Evolutionary conservation across 2,888 invertebrate species (phyloP), one percentile per base, ranked within the genome.

Genomic region (Ormyrus rosae): DNA sequence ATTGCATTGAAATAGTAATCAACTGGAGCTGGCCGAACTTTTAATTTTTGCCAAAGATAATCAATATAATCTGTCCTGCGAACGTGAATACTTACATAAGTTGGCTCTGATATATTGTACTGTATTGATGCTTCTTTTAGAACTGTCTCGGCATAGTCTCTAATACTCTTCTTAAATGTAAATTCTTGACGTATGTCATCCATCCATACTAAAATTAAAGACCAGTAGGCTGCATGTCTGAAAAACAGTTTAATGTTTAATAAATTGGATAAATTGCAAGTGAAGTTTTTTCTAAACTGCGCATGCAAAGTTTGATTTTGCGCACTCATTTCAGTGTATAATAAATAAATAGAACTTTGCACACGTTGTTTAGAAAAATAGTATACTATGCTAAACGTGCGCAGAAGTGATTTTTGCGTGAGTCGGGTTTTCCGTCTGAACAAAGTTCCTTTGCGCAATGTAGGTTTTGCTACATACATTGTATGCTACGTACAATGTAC

Each of bases 141-240:
- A 72, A 92, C 89, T 81, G 88, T 91, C 81, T 92, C 91, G 68
- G 92, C 92, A 82, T 92, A 91, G 34, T 90, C 88, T 72, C 91
- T 86, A 80, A 93, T 87, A 83, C 90, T 91, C 81, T 90, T 89
- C 83, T 91, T 92, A 86, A 93, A 92, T 60, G 91, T 91, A 84
- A 93, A 93, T 87, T 93, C 93, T 84, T 92, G 91, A 78, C 92
- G 90, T 80, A 93, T 90, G 85, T 93, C 93, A 86, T 92, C 92
- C 86, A 92, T 91, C 92, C 93, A 93, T 73, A 92, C 90, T 84
- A 93, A 87, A 80, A 93, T 92, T 82, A 93, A 86, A 68, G 93
- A 93, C 87, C 92, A 92, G 83, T 92, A 91, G 60, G 92, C 91
- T 53, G 92, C 91, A 86, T 92, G 92, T 77, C 90, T 90, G 80